Percentiles rank a stretch among this genome's conserved stretches.
Conservation (phyloP, 2,797 vertebrate species). For the Caiman crocodilus region DNA sequence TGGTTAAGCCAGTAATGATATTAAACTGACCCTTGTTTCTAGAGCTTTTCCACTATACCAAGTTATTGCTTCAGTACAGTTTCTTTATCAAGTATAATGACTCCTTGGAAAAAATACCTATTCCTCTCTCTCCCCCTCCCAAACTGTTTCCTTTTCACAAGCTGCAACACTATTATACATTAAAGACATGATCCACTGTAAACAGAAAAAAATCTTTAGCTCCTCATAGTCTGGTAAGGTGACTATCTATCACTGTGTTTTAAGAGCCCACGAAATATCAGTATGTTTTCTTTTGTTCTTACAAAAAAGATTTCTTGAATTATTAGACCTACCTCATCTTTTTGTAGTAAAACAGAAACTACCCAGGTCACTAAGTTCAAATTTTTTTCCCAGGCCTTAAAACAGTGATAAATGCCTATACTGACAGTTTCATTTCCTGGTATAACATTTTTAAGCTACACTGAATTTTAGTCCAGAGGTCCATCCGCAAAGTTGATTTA, state of each 20-base stretch:
- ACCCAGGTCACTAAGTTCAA: neutral
- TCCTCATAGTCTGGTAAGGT: neutral
- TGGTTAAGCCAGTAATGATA: neutral
- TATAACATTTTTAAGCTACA: neutral
- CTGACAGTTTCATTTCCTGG: neutral
- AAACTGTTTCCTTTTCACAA: neutral
- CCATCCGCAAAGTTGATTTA: neutral
- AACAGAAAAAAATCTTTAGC: neutral
- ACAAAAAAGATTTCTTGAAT: neutral
- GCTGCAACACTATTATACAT: neutral
- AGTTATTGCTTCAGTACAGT: neutral
- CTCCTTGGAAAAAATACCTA: neutral
- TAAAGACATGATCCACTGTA: neutral
- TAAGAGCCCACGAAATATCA: rapidly evolving
- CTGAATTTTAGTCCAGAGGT: neutral
- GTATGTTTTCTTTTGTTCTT: neutral
- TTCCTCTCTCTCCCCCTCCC: neutral
- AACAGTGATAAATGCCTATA: neutral
- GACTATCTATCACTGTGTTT: neutral
- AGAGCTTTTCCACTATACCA: constrained; percentile 2
- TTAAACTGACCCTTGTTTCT: neutral
- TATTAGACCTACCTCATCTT: neutral
- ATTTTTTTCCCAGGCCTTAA: neutral
- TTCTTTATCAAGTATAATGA: neutral
- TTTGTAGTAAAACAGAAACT: neutral